phyloP scores from a whole-genome alignment of 2,888 invertebrate genomes.

The Coleophora deauratella region DNA sequence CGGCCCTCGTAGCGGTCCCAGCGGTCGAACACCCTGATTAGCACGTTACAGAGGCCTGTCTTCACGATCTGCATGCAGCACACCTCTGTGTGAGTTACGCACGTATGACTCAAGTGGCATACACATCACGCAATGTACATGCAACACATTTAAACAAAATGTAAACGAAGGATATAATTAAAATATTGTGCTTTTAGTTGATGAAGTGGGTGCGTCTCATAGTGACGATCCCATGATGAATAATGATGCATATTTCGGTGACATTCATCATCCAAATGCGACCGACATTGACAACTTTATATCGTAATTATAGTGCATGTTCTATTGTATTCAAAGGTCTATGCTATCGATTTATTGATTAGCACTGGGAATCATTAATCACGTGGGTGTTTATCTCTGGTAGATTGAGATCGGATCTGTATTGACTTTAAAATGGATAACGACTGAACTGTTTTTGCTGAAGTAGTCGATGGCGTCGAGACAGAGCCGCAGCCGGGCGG shows the following conservation, averaged over 20 bases:
- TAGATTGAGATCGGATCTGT: no score
- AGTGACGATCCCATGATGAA: conserved; percentile 1
- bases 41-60: conserved; percentile 70
- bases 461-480: conserved; percentile 80
- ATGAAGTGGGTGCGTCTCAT: conserved; percentile 5
- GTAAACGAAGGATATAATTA: conserved; percentile 20
- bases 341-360: conserved; percentile 6
- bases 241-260: conserved; percentile 12
- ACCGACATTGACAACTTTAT: conserved; percentile 4
- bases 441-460: conserved; percentile 77
- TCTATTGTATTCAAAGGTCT: conserved; percentile 16
- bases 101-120: conserved; percentile 47
- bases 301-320: conserved; percentile 3
- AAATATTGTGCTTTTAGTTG: conserved; percentile 4
- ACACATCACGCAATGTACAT: conserved; percentile 32
- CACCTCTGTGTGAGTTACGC: conserved; percentile 71
- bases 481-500: conserved; percentile 75
- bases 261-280: conserved; percentile 8
- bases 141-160: conserved; percentile 24
- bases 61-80: conserved; percentile 78
- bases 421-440: conserved; percentile 8
- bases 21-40: conserved; percentile 76
- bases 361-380: conserved; percentile 18
- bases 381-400: conserved; percentile 14
- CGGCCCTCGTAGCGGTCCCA: conserved; percentile 79